Evolutionary conservation across 2,113 vertebrate genomes (phyloP).

Genomic region (Lonchura striata): DNA sequence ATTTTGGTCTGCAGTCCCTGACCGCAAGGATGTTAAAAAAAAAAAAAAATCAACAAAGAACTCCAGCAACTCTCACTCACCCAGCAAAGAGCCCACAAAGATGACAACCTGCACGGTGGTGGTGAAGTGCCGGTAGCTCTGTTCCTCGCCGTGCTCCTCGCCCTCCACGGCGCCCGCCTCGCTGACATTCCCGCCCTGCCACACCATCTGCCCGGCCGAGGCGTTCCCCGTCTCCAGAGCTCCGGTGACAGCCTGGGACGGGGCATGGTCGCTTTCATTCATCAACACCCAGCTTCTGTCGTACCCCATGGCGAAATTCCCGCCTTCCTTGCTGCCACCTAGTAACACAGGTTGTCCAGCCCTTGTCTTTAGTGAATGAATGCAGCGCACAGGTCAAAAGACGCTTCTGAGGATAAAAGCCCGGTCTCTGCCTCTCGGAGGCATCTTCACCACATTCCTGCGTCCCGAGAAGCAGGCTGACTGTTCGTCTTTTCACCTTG

Average conservation of each 20-base stretch:
- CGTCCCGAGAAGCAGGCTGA: not conserved
- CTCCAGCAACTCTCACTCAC: conserved; percentile 73
- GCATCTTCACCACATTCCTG: not conserved
- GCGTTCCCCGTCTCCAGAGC: conserved; percentile 70
- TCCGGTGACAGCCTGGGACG: conserved; percentile 59
- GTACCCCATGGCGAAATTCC: conserved; percentile 59
- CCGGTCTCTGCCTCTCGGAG: not conserved
- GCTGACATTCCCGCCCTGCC: conserved; percentile 66
- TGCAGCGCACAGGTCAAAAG: not conserved
- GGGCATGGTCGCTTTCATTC: conserved; percentile 67
- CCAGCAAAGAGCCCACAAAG: conserved; percentile 88
- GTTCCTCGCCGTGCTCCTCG: conserved; percentile 68
- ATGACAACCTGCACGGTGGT: conserved; percentile 86
- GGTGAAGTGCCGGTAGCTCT: conserved; percentile 88
- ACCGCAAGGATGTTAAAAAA: not conserved
- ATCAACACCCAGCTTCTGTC: conserved; percentile 70
- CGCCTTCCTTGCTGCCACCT: not conserved
- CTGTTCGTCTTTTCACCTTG: not conserved
- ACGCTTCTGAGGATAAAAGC: not conserved
- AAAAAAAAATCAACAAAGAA: no score
- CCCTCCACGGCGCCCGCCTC: conserved; percentile 11
- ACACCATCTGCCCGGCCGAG: conserved; percentile 65
- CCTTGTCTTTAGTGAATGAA: not conserved
- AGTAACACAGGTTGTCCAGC: not conserved
- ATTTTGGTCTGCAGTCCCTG: not conserved